Evolutionary conservation across 2,113 vertebrate genomes (phyloP), one percentile per base, ranked within the genome.

Genomic region (Typhlomys cinereus): DNA sequence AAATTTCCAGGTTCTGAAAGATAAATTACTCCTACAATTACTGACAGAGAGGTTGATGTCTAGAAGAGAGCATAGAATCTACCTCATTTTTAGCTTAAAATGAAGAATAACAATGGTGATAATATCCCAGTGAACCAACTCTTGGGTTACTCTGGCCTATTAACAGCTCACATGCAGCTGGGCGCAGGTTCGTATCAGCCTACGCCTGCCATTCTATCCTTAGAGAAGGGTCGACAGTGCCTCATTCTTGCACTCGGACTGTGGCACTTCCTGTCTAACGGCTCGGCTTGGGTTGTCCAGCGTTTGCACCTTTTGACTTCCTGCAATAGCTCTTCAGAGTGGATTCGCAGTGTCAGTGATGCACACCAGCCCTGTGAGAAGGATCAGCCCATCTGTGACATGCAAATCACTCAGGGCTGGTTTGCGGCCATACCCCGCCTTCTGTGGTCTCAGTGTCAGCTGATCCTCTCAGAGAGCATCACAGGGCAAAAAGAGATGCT

Each of bases 271-370:
- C 69, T 94, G 76, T 85, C 75, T 91, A 62, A 87, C 80, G 48
- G 80, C 93, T 96, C 94, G 79, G 57, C 67, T 44, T 86, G 71
- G 39, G 34, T 59, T 48, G 10, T 79, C 93, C 88, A 41, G 81
- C 9, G 27, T 48, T 1, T 73, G 61, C 36, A 91, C 54, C 74
- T 90, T 92, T 86, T 93, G 85, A 41, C 71, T 90, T 46, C 29
- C 50, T 31, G 23, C 84, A 91, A 95, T 87, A 44, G 41, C 44
- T 90, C 84, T 88, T 61, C 36, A 52, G 12, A 54, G 78, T 48
- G 54, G 39, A 7, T 14, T 78, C 59, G 48, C 29, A 12, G 34
- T 44, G 79, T 50, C 74, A 85, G 84, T 66, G 83, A 67, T 36
- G 88, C 46, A 69, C 34, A 31, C 5, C 12, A 31, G 25, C 14